Evolutionary conservation across 1,140 invertebrate species (phyloP), one percentile per base, ranked within the genome.

Genomic region (Lasioglossum albipes): DNA sequence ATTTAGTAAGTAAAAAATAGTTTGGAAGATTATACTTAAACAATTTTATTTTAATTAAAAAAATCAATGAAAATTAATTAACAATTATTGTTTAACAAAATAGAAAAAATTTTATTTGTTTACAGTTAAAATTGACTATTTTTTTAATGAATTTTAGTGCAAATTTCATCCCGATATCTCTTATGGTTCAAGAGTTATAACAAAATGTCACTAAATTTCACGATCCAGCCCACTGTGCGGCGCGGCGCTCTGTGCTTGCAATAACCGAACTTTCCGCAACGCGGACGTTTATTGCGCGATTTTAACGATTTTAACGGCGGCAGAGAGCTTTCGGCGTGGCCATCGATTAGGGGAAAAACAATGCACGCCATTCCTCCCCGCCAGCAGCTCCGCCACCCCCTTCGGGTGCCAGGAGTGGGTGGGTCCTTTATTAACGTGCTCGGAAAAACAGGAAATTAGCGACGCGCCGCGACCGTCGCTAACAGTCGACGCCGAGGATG

Each of bases 391-490:
- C 9, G 9, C 12, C 12, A 7, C 16, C 3, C 20, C 45, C 12
- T 13, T 13, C 12, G 36, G 45, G 20, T 36, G 36, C 36, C 36
- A 36, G 52, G n/a, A 31, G 20, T 42, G 45, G 36, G 62, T 52
- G 69, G 65, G 31, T 61, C 64, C 84, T 86, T 86, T 85, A 86
- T 83, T 86, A 86, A 78, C 71, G 67, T 64, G 67, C 71, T 22
- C 69, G 67, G 84, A 85, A 86, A 86, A 85, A 85, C 84, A 86
- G 84, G 84, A 86, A 86, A 86, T 86, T 86, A 86, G 80, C 75
- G 80, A 82, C 79, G 83, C 83, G 84, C n/a, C 78, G 83, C 79
- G 81, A 75, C 72, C 27, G 83, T 84, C 79, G 74, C 64, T 52
- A 61, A 62, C 57, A 75, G 57, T 54, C 71, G 64, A 54, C 49